phyloP scores from a whole-genome alignment of 2,888 invertebrate species.

The Tiliacea citrago region DNA sequence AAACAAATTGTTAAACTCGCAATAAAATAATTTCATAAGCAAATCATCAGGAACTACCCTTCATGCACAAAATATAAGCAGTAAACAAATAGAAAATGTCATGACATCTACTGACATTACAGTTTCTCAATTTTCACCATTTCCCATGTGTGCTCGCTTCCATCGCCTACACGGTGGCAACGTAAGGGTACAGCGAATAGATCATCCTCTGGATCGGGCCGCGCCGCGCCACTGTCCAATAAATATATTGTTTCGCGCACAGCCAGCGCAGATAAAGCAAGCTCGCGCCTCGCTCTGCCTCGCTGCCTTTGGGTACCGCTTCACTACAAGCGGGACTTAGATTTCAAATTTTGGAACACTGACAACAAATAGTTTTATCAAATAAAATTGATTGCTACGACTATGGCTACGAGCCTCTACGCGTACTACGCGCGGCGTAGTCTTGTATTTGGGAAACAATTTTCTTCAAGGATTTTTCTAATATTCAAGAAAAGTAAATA shows the following conservation, averaged over 20 bases:
- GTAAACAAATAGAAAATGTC: constrained; percentile 4
- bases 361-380: not conserved
- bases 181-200: constrained; percentile 83
- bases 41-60: not conserved
- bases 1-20: not conserved
- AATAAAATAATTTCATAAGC: not conserved
- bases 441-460: not conserved
- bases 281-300: constrained; percentile 89
- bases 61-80: not conserved
- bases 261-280: constrained; percentile 90
- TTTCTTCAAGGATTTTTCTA: not conserved
- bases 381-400: not conserved
- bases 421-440: not conserved
- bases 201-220: constrained; percentile 86
- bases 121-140: constrained; percentile 28
- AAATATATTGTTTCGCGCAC: constrained; percentile 90
- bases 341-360: constrained; percentile 1
- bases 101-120: not conserved
- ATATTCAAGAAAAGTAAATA: not conserved
- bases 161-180: constrained; percentile 63
- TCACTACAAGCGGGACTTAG: constrained; percentile 68
- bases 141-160: constrained; percentile 7
- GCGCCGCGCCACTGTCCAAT: constrained; percentile 87
- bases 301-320: constrained; percentile 76
- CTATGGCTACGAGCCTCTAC: constrained; percentile 17